Conservation (phyloP, 92 coral and sea anemone species). For the Anthopleura xanthogrammica region DNA sequence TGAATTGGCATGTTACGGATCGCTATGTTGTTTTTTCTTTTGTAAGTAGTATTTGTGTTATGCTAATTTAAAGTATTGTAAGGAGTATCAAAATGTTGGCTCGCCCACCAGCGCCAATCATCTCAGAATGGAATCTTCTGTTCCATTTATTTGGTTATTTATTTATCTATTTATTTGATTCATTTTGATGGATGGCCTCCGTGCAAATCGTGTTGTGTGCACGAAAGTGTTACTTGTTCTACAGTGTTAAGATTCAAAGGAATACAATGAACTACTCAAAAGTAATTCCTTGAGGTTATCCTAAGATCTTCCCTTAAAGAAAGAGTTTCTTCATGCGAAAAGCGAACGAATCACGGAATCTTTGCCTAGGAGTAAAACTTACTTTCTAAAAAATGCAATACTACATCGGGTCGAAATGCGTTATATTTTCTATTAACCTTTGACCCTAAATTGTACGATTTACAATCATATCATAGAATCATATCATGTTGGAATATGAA, state of each 20-base stretch:
- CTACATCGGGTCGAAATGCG: constrained; percentile 3
- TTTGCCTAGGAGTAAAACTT: not conserved
- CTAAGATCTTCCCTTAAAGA: not conserved
- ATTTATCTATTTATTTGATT: not conserved
- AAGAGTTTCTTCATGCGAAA: not conserved
- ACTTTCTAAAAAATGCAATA: not conserved
- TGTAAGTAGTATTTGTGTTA: constrained; percentile 23
- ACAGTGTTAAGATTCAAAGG: not conserved
- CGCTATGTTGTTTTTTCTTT: constrained; percentile 8
- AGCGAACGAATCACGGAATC: not conserved
- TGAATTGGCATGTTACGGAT: constrained; percentile 10
- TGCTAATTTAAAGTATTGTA: constrained; percentile 24
- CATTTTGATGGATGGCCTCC: not conserved
- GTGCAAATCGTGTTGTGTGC: not conserved
- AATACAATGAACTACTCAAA: not conserved
- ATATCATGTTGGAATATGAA: constrained; percentile 6
- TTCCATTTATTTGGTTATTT: not conserved
- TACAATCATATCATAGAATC: not conserved
- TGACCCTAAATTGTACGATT: constrained; percentile 11
- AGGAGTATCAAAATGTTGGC: not conserved
- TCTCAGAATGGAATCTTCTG: not conserved
- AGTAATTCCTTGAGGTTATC: not conserved
- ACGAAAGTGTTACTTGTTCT: not conserved
- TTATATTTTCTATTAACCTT: constrained; percentile 34
- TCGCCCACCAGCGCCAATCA: constrained; percentile 7